Evolutionary conservation across 2,113 vertebrate genomes (phyloP), one percentile per base, ranked within the genome.

Genomic region (Monopterus albus): DNA sequence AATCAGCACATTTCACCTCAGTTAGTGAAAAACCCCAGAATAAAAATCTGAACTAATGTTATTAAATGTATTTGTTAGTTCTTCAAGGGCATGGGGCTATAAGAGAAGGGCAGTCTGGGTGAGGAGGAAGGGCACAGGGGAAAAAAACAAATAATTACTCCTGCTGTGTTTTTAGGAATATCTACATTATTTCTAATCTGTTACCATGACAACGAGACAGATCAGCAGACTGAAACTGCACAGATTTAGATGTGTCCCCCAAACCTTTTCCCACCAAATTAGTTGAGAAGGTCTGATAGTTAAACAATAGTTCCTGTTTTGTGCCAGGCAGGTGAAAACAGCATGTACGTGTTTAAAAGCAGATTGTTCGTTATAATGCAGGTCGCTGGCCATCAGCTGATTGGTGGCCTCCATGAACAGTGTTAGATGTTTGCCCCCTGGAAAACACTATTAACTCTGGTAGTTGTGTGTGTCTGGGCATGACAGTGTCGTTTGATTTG

Each of bases 201-300:
- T 70, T 49, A 31, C 49, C 35, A 46, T 6, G 29, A 20, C 51
- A 66, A 58, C 17, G 13, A 71, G 33, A 51, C 21, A 33, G 20
- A 61, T 36, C 4, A 0, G 29, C 23, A 57, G 14, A 55, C 50
- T 14, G 25, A 39, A 64, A 75, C 49, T 58, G 51, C 28, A 53
- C 35, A 38, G 20, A 40, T 49, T 49, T 38, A 36, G 67, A 60
- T 38, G 6, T 45, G 12, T 59, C 42, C 65, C 17, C 3, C 8
- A 59, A 49, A 69, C 43, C 43, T 52, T 49, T 78, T 60, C 33
- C 14, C 55, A 21, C 60, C 5, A 60, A 72, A 45, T 59, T 66
- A 71, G 17, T 46, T 64, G 28, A 10, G 6, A 33, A 33, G 21
- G 63, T 72, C 28, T 74, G 40, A 39, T 66, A 39, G 55, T 67